Conservation (phyloP, 2,797 vertebrate species). For the Syngnathus rostellatus region DNA sequence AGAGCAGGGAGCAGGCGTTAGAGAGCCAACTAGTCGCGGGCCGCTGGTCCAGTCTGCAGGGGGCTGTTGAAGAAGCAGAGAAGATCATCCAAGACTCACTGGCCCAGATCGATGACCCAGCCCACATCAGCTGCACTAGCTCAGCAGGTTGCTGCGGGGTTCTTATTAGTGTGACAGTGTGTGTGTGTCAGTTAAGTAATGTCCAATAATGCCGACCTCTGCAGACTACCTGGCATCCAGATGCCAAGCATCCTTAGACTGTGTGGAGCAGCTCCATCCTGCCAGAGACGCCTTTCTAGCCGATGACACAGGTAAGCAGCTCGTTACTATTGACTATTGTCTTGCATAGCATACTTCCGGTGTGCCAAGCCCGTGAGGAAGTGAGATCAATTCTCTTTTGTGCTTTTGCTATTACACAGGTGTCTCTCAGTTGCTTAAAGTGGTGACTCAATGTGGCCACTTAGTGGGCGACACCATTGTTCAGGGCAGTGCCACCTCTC, state of each 20-base stretch:
- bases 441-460: conserved; percentile 81
- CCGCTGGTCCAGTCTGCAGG: conserved; percentile 69
- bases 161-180: not conserved
- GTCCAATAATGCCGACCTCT: conserved; percentile 8
- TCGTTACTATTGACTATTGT: not conserved
- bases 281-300: conserved; percentile 65
- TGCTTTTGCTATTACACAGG: conserved; percentile 51
- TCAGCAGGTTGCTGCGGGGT: conserved; percentile 72
- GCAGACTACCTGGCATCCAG: conserved; percentile 87
- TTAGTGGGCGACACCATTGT: conserved; percentile 82
- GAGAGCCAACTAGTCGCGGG: conserved; percentile 64
- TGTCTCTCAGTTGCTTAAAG: conserved; percentile 72
- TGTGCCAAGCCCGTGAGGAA: not conserved
- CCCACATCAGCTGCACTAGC: conserved; percentile 81
- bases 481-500: conserved; percentile 83
- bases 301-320: conserved; percentile 69
- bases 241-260: conserved; percentile 72
- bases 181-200: not conserved
- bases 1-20: conserved; percentile 64
- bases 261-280: conserved; percentile 67
- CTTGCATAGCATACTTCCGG: not conserved
- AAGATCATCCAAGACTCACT: conserved; percentile 79
- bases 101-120: conserved; percentile 76
- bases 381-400: not conserved
- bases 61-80: conserved; percentile 70